These are phyloP conservation scores for Watsonalla cultraria DNA, from an alignment of 2,888 invertebrate genomes.

Conservation along the genomic window DNA sequence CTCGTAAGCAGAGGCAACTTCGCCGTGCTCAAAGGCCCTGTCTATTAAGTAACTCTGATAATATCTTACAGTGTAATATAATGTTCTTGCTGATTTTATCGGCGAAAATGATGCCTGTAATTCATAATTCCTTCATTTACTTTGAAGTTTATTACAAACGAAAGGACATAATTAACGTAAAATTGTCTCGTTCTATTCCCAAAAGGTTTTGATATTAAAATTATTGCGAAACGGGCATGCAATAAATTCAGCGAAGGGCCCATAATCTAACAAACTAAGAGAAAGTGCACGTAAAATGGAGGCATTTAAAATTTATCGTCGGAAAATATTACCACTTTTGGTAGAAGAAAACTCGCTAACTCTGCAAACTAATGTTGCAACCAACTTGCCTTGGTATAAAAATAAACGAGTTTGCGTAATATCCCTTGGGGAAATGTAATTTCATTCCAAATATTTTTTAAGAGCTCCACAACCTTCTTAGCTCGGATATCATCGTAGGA, in stretches of 20 bases:
- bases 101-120: neutral
- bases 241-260: slow-evolving; percentile 48
- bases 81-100: too few species aligned
- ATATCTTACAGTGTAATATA: too few species aligned
- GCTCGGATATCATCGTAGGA: slow-evolving; percentile 19
- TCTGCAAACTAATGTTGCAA: slow-evolving; percentile 58
- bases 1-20: too few species aligned
- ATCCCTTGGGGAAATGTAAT: slow-evolving; percentile 44
- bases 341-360: slow-evolving; percentile 48
- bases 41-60: too few species aligned
- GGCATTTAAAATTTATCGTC: slow-evolving; percentile 68
- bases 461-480: slow-evolving; percentile 24
- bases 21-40: too few species aligned
- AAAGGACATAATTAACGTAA: neutral
- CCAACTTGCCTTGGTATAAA: slow-evolving; percentile 47
- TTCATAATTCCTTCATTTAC: neutral
- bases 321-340: slow-evolving; percentile 66
- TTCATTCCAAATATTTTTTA: slow-evolving; percentile 39
- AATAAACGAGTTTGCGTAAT: slow-evolving; percentile 46
- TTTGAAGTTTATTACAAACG: slow-evolving; percentile 1
- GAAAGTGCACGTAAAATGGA: slow-evolving; percentile 57
- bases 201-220: slow-evolving; percentile 37
- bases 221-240: slow-evolving; percentile 41
- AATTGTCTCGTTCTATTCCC: neutral
- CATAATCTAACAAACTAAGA: slow-evolving; percentile 63